Evolutionary conservation across 2,888 invertebrate species (phyloP), one percentile per base, ranked within the genome.

Genomic region (Poecilobothrus nobilitatus): DNA sequence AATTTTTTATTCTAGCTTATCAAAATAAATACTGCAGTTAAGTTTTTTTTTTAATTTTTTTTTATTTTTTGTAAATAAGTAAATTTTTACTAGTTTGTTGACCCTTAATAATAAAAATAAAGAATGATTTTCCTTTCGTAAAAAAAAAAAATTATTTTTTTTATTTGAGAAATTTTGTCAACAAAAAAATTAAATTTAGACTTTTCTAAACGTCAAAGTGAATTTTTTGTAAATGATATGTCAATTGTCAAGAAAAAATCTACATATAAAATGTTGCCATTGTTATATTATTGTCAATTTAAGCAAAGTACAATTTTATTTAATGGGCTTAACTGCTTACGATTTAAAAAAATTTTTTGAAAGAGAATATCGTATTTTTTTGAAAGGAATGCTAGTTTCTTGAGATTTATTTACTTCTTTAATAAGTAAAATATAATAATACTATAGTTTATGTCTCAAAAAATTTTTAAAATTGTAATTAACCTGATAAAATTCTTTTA

Each of bases 101-200:
- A 53, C 53, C 53, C 15, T 53, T 12, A 3, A 37, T 10, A 18
- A 53, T 6, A n/a, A 53, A 53, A 53, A n/a, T 18, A 18, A 53
- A 53, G 18, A 18, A 53, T 12, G 37, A 37, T 12, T 12, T 10
- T 18, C 18, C 15, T 53, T 53, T 53, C n/a, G 53, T 18, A 53
- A 53, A 53, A 18, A 53, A 53, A 53, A 53, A 53, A 53, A 53
- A 5, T 27, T 27, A 4, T 27, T 27, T 27, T 27, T 27, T 27
- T 5, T 27, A 27, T 27, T 18, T 53, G 53, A 18, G n/a, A 53
- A 18, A 3, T 18, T 18, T 53, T 53, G 53, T 53, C 53, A 53
- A 53, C 53, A 53, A 53, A 53, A 53, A 53, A 53, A 53, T 53
- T 53, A 53, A 53, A 53, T 53, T 53, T 53, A 53, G 53, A 53